phyloP scores from a whole-genome alignment of 2,888 invertebrate species.

The Heliconius sara region DNA sequence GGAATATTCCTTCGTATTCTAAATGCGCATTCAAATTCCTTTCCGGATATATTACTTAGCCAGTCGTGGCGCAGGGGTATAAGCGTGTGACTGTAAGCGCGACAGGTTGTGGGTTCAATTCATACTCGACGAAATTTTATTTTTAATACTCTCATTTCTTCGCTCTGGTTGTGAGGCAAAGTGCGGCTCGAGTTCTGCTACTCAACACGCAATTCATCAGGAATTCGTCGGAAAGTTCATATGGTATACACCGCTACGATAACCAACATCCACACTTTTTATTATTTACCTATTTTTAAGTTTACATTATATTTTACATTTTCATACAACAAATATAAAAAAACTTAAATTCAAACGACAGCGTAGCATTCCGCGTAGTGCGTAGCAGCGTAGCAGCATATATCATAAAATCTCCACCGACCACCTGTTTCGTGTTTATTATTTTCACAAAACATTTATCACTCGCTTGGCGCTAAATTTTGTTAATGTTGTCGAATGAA shows the following conservation, averaged over 20 bases:
- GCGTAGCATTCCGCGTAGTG: neutral
- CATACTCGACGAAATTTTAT: too few species aligned
- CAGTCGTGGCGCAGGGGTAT: too few species aligned
- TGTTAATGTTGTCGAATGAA: neutral
- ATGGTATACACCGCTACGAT: too few species aligned
- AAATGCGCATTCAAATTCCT: neutral
- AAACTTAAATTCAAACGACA: neutral
- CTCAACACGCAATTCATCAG: neutral
- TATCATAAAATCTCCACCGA: slow-evolving; percentile 14
- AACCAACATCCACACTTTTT: too few species aligned
- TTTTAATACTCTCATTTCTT: too few species aligned
- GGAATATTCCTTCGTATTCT: slow-evolving; percentile 4
- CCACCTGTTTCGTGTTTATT: neutral
- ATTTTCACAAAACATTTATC: neutral
- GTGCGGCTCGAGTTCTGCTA: too few species aligned
- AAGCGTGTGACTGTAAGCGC: too few species aligned
- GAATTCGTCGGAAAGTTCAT: neutral
- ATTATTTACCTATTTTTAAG: neutral
- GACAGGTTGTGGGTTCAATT: too few species aligned
- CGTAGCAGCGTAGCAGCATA: neutral
- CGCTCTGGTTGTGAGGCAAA: too few species aligned
- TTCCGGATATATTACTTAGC: too few species aligned
- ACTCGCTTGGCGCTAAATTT: neutral
- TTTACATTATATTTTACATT: neutral
- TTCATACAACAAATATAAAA: neutral